These are phyloP conservation scores for Agrotis exclamationis DNA, from an alignment of 2,888 invertebrate species.

Conservation along the genomic window DNA sequence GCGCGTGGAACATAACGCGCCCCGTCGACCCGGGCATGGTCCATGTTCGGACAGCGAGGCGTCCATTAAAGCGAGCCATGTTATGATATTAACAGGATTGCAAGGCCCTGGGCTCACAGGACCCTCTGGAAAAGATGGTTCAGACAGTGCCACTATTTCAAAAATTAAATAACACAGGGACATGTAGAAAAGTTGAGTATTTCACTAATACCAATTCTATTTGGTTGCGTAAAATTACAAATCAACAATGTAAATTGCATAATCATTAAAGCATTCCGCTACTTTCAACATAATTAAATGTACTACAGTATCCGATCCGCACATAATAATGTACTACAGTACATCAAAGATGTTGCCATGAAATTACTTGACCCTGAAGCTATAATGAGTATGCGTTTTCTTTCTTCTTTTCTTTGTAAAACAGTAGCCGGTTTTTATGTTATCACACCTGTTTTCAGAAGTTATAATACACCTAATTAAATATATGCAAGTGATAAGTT, in stretches of 20 bases:
- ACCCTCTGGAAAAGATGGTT: too few species aligned
- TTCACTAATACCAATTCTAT: too few species aligned
- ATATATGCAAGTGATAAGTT: constrained; percentile 15
- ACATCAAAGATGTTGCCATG: constrained; percentile 12
- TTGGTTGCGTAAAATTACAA: not conserved
- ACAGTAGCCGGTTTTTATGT: constrained; percentile 9
- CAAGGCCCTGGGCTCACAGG: too few species aligned
- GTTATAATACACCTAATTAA: constrained; percentile 20
- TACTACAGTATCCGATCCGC: not conserved
- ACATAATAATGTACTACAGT: not conserved
- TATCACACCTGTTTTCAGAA: constrained; percentile 35
- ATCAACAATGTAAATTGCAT: constrained; percentile 6
- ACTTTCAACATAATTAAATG: not conserved
- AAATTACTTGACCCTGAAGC: constrained; percentile 32
- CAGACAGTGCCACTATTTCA: too few species aligned
- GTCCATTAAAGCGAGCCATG: too few species aligned
- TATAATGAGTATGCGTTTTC: constrained; percentile 37
- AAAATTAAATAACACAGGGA: too few species aligned
- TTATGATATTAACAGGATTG: too few species aligned
- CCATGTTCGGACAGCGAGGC: too few species aligned
- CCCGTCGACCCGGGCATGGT: too few species aligned
- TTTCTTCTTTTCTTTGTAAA: constrained; percentile 11
- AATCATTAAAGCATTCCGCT: constrained; percentile 23
- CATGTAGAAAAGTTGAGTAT: too few species aligned
- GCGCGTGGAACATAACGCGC: too few species aligned